Percentiles rank a stretch among this genome's conserved stretches.
phyloP scores from a whole-genome alignment of 1,140 invertebrate genomes.

The Leptinotarsa defecta region DNA sequence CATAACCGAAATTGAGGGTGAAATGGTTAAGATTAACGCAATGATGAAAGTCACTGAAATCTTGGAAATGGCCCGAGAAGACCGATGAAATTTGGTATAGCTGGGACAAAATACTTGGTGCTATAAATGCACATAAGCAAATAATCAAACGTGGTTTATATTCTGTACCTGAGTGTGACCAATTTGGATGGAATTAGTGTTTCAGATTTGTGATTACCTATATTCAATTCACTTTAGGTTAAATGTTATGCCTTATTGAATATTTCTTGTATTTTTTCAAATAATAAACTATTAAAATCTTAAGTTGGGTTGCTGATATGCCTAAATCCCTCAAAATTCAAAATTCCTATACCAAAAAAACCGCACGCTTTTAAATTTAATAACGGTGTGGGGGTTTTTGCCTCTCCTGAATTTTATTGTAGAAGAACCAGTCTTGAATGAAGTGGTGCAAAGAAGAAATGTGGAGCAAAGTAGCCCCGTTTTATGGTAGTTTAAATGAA shows the following conservation, averaged over 20 bases:
- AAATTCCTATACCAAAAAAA: too few relatives aligned
- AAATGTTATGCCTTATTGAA: not conserved
- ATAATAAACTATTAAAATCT: too few relatives aligned
- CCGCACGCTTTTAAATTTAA: not conserved
- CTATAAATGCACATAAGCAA: not conserved
- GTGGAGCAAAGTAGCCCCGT: too few relatives aligned
- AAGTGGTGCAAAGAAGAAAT: too few relatives aligned
- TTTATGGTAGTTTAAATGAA: too few relatives aligned
- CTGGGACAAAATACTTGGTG: too few relatives aligned
- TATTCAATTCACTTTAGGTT: too few relatives aligned
- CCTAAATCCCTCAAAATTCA: too few relatives aligned
- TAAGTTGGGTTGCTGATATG: too few relatives aligned
- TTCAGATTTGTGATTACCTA: too few relatives aligned
- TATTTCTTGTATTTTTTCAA: not conserved
- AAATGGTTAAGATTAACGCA: not conserved
- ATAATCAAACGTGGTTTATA: not conserved
- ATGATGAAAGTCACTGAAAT: not conserved
- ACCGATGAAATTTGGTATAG: too few relatives aligned
- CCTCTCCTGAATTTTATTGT: not conserved
- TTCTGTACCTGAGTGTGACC: not conserved
- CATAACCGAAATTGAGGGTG: not conserved
- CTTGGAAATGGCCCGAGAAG: not conserved
- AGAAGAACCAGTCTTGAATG: too few relatives aligned
- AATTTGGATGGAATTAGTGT: not conserved
- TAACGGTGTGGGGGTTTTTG: not conserved